Conservation (phyloP, 2,797 vertebrate genomes). For the Bovichtus variegatus region DNA sequence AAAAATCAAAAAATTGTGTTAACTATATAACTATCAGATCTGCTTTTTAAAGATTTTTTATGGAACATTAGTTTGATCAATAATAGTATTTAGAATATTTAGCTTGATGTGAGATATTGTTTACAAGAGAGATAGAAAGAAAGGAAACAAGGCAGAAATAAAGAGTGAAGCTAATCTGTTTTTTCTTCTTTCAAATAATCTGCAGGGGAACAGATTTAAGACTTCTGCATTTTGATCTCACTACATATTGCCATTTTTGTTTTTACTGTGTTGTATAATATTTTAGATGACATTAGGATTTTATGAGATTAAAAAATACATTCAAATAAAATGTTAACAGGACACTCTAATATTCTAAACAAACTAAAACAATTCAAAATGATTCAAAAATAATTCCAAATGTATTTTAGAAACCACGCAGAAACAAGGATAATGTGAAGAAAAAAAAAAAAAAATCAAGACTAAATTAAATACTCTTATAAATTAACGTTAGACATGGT, state of each 20-base stretch:
- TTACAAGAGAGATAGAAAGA: neutral
- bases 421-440: neutral
- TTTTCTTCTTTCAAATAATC: neutral
- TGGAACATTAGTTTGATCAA: neutral
- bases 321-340: neutral
- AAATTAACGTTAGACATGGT: neutral
- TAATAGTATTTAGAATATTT: neutral
- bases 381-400: no score
- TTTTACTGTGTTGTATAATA: neutral
- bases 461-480: neutral
- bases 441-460: no score
- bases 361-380: neutral
- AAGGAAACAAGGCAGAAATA: neutral
- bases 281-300: neutral
- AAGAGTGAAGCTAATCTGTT: neutral
- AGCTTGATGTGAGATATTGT: neutral
- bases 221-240: neutral
- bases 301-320: neutral
- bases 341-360: neutral
- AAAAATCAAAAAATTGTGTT: neutral
- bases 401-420: neutral
- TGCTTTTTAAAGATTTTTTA: neutral
- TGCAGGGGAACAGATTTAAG: neutral
- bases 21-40: neutral
- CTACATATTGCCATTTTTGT: neutral